Base-by-base conservation (phyloP, 2,113 vertebrate genomes). In the Prolemur simus region DNA sequence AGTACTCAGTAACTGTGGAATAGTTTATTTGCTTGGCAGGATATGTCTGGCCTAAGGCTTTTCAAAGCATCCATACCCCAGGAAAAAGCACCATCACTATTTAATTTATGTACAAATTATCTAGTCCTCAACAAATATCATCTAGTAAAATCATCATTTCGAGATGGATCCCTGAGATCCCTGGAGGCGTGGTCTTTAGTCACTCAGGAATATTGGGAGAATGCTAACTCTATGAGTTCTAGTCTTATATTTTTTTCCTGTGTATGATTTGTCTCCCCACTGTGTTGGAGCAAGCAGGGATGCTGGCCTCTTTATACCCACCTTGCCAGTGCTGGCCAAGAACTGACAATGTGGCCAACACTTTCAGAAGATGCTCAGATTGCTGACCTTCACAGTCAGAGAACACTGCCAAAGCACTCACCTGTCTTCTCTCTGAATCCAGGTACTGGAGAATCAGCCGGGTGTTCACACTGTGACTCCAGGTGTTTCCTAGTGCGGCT, bases 391-490 rank as follows among this genome's bases (percentile, higher is more conserved):
- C 34, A 52, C 1, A 7, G 32, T 34, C 45, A 66, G 34, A 91
- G 52, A 84, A 76, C 12, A 66, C 29, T 45, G 64, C 69, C 78
- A 66, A 54, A 88, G 34, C 13, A 29, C 98, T 98, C 96, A 99
- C 99, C 99, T 99, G 98, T 98, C 98, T 99, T 92, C 96, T 98
- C 0, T 95, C 96, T 42, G 98, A 94, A 91, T 98, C 98, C 29
- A 98, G 97, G 89, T 98, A 98, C 8, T 99, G 99, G 23, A 99
- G 96, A 73, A 99, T 99, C 87, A 99, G 98, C 49, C 99, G 98
- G 8, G 99, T 99, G 97, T 99, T 99, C 94, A 99, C 97, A 0
- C 98, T 98, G 98, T 99, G 99, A 97, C 99, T 99, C 99, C 99
- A 99, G 0, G 99, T 99, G 97, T 99, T 99, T 85, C 99, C 99